Percentiles rank a stretch among this genome's conserved stretches.
Conservation (phyloP, 2,797 vertebrate genomes). For the Darevskia nairensis region DNA sequence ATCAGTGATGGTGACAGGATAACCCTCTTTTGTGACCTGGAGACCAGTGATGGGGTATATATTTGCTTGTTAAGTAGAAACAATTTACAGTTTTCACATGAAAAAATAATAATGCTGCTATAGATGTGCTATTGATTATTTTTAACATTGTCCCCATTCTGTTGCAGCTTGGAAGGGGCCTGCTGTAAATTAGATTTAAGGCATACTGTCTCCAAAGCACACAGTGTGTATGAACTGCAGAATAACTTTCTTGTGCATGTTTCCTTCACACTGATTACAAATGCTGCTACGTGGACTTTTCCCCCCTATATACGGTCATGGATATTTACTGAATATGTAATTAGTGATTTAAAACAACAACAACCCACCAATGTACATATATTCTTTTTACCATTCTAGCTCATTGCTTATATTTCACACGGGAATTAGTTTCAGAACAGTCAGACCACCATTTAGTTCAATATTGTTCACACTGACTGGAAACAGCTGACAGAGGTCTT, state of each 20-base stretch:
- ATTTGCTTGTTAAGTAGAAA: constrained; percentile 85
- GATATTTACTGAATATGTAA: constrained; percentile 18
- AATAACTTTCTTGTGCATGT: constrained; percentile 11
- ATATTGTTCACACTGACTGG: neutral
- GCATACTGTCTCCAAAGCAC: constrained; percentile 44
- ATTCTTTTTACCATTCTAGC: constrained; percentile 25
- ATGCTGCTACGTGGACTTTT: constrained; percentile 39
- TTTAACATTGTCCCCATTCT: constrained; percentile 67
- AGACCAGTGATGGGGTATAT: constrained; percentile 78
- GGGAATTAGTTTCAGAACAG: constrained; percentile 1
- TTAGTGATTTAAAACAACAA: constrained; percentile 16
- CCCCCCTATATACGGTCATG: constrained; percentile 1
- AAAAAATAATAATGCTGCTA: constrained; percentile 74
- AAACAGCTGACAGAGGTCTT: neutral
- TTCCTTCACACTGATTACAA: constrained; percentile 30
- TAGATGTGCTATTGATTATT: constrained; percentile 71
- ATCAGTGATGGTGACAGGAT: constrained; percentile 85
- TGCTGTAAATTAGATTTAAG: constrained; percentile 56
- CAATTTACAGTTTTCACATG: constrained; percentile 78
- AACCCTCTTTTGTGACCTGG: constrained; percentile 86
- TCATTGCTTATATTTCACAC: constrained; percentile 52
- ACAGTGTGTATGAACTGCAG: neutral
- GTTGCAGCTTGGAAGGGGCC: constrained; percentile 54
- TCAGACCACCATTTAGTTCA: neutral
- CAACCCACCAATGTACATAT: constrained; percentile 15